Evolutionary conservation across 1,140 invertebrate genomes (phyloP), one percentile per base, ranked within the genome.

Genomic region (Drosophila subpulchrella): DNA sequence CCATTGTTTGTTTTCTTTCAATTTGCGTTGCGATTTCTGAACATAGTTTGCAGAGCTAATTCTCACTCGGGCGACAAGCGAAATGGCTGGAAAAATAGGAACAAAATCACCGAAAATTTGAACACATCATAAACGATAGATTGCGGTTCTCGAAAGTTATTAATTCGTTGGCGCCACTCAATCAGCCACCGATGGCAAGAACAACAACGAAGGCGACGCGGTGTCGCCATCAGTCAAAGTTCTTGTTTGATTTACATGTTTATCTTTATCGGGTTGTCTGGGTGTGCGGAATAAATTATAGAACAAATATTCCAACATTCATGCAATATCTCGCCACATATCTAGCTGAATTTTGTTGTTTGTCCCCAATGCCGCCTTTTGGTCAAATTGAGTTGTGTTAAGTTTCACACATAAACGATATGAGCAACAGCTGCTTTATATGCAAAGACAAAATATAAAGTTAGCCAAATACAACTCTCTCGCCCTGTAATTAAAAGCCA

Each of bases 211-310:
- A 74, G 81, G 81, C 82, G 82, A 63, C 78, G 68, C 54, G 50
- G 73, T 82, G 82, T 88, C 82, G 78, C 84, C 83, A 80, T 88
- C 84, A 89, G 83, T 88, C 83, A 86, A 79, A 86, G 83, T 88
- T 88, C 79, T 88, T 89, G 72, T 86, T 88, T 89, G 79, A 88
- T 88, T 88, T 88, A 83, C 83, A 83, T 88, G 83, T 80, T 79
- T 86, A 88, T 86, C 70, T 79, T 74, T 70, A 61, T 77, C 71
- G 54, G 34, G 36, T 36, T 41, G 42, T 13, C 27, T 54, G 48
- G 38, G 47, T 81, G 41, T 65, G 60, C 32, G 30, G 79, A 77
- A 86, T 86, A 86, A 79, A 82, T 86, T 82, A 88, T 72, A 82
- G 59, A 81, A 72, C 84, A 58, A 78, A 72, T 61, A 54, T 58